A percentile compares a stretch with the other conserved stretches of the same genome.
phyloP scores from a whole-genome alignment of 2,113 vertebrate species.

The Myiozetetes cayanensis region DNA sequence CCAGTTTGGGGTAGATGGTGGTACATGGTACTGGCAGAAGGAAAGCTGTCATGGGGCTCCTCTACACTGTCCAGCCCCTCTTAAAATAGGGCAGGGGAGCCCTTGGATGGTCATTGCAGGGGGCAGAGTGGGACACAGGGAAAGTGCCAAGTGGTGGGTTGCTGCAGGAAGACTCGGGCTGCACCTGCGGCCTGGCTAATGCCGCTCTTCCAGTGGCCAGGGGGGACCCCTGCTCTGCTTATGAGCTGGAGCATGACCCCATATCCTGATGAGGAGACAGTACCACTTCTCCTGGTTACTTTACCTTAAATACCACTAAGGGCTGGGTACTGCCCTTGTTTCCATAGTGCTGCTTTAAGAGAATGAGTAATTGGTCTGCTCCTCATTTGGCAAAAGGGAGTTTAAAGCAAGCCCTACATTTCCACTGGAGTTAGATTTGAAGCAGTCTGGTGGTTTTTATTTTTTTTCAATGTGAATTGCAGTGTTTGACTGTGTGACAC shows the following conservation, averaged over 20 bases:
- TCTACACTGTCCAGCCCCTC: neutral
- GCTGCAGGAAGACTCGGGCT: neutral
- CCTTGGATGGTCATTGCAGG: neutral
- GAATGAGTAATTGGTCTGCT: neutral
- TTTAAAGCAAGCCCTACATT: neutral
- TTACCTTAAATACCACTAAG: neutral
- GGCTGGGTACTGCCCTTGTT: neutral
- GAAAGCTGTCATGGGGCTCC: neutral
- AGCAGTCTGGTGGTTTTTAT: neutral
- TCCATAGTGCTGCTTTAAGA: neutral
- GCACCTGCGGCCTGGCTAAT: neutral
- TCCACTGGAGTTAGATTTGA: neutral
- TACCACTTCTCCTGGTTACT: fast-evolving
- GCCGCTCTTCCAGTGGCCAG: fast-evolving
- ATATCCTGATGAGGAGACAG: neutral
- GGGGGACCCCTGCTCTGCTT: neutral
- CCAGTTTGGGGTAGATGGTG: fast-evolving
- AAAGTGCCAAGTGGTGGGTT: neutral
- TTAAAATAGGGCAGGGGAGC: neutral
- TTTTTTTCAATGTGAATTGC: neutral
- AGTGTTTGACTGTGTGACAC: slow-evolving; percentile 9
- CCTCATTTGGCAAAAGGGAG: neutral
- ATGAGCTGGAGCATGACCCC: neutral
- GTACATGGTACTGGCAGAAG: neutral
- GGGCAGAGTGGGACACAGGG: neutral